Evolutionary conservation across 2,113 vertebrate species (phyloP).

Genomic region (Centropus bengalensis): DNA sequence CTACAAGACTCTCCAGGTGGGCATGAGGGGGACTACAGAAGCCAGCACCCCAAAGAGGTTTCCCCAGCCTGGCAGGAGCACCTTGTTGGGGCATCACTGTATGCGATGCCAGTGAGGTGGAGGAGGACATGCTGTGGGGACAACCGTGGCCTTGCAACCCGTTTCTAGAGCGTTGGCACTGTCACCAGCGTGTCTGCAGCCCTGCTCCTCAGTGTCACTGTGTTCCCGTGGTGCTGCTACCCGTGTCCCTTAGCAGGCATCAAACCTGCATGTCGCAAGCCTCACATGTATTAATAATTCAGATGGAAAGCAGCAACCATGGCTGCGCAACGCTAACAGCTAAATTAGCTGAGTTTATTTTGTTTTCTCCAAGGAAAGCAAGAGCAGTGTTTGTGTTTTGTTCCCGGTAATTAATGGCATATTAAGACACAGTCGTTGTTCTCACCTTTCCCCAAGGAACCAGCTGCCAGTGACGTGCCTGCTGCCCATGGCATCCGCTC

Average conservation of each 20-base stretch:
- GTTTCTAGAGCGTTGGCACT: not conserved
- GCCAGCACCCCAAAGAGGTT: not conserved
- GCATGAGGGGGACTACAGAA: not conserved
- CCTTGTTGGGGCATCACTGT: rapidly evolving
- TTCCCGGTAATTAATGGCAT: not conserved
- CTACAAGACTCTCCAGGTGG: not conserved
- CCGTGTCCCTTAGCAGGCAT: not conserved
- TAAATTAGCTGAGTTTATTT: constrained; percentile 1
- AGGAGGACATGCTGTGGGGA: rapidly evolving
- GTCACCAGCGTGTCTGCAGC: rapidly evolving
- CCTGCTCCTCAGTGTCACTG: not conserved
- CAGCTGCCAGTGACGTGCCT: not conserved
- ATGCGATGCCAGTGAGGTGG: rapidly evolving
- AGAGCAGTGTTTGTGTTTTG: not conserved
- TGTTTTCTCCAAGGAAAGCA: not conserved
- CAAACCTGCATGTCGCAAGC: not conserved
- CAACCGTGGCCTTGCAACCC: not conserved
- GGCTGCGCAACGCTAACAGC: not conserved
- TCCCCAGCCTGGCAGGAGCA: not conserved
- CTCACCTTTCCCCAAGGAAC: not conserved
- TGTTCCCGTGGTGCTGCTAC: not conserved
- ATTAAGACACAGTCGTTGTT: not conserved
- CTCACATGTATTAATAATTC: not conserved
- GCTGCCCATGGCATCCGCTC: not conserved
- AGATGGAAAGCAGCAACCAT: not conserved